These are phyloP conservation scores for Acleris cristana DNA, from an alignment of 2,888 invertebrate genomes.

Conservation along the genomic window DNA sequence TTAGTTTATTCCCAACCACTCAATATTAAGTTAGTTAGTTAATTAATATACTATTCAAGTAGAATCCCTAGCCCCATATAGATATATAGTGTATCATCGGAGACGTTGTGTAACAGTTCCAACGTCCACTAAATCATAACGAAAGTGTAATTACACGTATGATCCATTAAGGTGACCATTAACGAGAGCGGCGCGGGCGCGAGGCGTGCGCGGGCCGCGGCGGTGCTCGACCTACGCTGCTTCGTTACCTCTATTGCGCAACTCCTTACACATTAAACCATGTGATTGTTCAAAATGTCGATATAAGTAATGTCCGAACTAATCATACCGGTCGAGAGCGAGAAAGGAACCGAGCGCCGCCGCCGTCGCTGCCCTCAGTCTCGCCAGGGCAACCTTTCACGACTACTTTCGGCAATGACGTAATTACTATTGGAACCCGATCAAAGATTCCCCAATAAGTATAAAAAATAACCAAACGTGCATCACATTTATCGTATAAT, in stretches of 20 bases:
- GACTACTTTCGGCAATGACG: conserved; percentile 73
- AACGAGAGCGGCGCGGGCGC: conserved; percentile 51
- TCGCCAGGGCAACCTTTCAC: conserved; percentile 70
- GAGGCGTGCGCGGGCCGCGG: conserved; percentile 37
- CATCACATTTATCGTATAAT: conserved; percentile 74
- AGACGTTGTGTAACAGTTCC: conserved; percentile 55
- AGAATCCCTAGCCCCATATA: conserved; percentile 43
- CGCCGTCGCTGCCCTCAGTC: conserved; percentile 54
- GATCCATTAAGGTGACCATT: conserved; percentile 65
- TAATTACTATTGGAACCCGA: conserved; percentile 51
- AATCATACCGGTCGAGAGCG: conserved; percentile 56
- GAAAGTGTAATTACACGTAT: conserved; percentile 66
- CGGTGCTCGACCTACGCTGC: conserved; percentile 32
- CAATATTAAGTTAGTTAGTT: too few relatives aligned
- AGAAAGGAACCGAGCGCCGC: conserved; percentile 62
- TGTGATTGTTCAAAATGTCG: conserved; percentile 62
- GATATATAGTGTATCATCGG: conserved; percentile 43
- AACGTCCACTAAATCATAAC: conserved; percentile 57
- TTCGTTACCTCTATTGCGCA: conserved; percentile 54
- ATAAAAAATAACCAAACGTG: conserved; percentile 63
- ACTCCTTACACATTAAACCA: conserved; percentile 46
- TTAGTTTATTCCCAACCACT: neutral
- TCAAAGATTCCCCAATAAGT: conserved; percentile 51
- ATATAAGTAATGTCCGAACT: conserved; percentile 60
- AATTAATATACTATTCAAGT: conserved; percentile 1